Evolutionary conservation across 2,888 invertebrate species (phyloP), one percentile per base, ranked within the genome.

Genomic region (Synergus itoensis): DNA sequence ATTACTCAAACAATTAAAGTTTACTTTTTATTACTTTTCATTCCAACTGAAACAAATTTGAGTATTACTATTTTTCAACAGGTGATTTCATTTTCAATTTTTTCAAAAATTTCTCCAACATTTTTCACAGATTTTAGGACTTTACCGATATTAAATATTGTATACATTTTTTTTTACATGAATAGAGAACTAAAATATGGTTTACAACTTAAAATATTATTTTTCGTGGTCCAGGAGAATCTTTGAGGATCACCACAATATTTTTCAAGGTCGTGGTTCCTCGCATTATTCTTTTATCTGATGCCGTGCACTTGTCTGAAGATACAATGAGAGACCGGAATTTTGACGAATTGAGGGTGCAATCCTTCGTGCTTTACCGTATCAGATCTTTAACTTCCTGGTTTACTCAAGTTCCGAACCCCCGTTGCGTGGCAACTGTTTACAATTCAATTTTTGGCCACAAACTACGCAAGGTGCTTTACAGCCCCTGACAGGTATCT

Each of bases 401-500:
- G 82, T 84, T 84, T 60, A 78, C 65, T 76, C n/a, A 16, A 53
- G 79, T 18, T 7, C 21, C 14, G 79, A 81, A 81, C 79, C 84
- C 86, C 87, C 81, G 84, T 77, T 40, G 87, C 76, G 84, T 40
- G 41, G 0, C 48, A 76, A 67, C 79, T 81, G 76, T 80, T 83
- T 79, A 80, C 84, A 82, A 83, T 84, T 82, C 86, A 79, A 84
- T 82, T 83, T 82, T 79, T 82, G 86, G 87, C 89, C 89, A 82
- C 89, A 89, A 84, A 80, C 78, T 83, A 79, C 83, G 86, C 84
- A 86, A 88, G 85, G 84, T 86, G 86, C 83, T 80, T 80, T 77
- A 75, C 62, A 18, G 45, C 75, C 63, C 82, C 86, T 86, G 87
- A 83, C 83, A 81, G 36, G 67, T 78, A 63, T 41, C 69, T 76